Evolutionary conservation across 2,113 vertebrate species (phyloP), one percentile per base, ranked within the genome.

Genomic region (Sardina pilchardus): DNA sequence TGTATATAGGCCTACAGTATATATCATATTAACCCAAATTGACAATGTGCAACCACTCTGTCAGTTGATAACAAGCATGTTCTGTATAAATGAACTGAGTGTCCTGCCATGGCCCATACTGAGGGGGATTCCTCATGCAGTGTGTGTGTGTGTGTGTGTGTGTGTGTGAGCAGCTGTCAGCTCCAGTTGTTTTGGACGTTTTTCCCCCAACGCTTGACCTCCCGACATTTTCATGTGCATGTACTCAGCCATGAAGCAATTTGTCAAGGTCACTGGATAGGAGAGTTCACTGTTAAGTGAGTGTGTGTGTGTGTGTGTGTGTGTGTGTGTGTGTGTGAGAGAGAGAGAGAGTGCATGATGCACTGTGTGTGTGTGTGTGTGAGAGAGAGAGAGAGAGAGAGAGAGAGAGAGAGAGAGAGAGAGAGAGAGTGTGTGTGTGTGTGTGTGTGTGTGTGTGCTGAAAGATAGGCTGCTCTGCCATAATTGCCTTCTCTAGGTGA

Each of bases 241-340:
- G 56, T 9, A 63, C 5, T 63, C 56, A 63, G 24, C 56, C 56
- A n/a, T 63, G 56, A 63, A 63, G 56, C 56, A n/a, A 26, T 63
- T 63, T n/a, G 56, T 63, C 56, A 24, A 63, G 56, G 56, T 24
- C 56, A 63, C 24, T n/a, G 24, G 56, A 26, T n/a, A 9, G 24
- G 56, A 63, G 56, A 26, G 56, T 9, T 63, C 56, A 26, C 6
- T 24, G 1, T 24, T 63, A 26, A n/a, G 56, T 34, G 26, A 3
- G 44, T 47, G 67, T 80, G 71, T 50, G 83, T 78, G 83, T 8
- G 67, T 71, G 83, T 44, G 59, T 71, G 36, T 44, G 56, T 71
- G 83, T 53, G 4, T n/a, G 83, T 71, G 83, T 30, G 5, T 26
- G 10, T 44, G 83, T 43, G 83, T 26, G 43, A 2, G 39, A 39